Evolutionary conservation across 2,113 vertebrate species (phyloP), one percentile per base, ranked within the genome.

Genomic region (Eonycteris spelaea): DNA sequence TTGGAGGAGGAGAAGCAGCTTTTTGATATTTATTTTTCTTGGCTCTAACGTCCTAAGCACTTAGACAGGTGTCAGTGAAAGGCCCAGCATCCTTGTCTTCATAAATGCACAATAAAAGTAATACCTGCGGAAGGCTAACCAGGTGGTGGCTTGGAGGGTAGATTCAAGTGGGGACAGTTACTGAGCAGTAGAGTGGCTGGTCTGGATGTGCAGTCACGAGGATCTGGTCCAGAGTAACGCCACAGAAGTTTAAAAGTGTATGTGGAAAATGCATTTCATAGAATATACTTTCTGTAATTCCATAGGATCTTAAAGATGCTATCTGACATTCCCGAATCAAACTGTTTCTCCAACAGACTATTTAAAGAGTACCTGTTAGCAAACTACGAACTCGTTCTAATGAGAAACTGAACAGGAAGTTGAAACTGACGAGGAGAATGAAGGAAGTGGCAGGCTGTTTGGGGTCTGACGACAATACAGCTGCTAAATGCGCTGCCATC

Each of bases 401-500:
- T 5, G 13, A 21, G 18, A 45, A 77, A 14, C 38, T 24, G 74
- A 63, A 51, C 28, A 75, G 38, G 65, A 68, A 51, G 63, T 19
- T 14, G 45, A 51, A 53, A 14, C 28, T 40, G 65, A 40, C n/a
- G 16, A 48, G 48, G 35, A 38, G 68, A 65, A 53, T 3, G 15
- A 22, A 38, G 48, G 45, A 35, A 5, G 3, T 5, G 35, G 79
- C 51, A 24, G 10, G 79, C 14, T 11, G 0, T 68, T n/a, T 12
- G 21, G 68, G 22, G 12, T 7, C 85, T 12, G 5, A n/a, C 33
- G 2, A 11, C 61, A 35, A 3, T 1, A 1, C 4, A 1, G 28
- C 28, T 2, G 7, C 45, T 2, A 5, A 67, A 33, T 10, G 53
- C 3, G 51, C 18, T 1, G 53, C 19, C 4, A 0, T 40, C 12